Conservation (phyloP, 1,140 invertebrate genomes). For the Monochamus saltuarius region DNA sequence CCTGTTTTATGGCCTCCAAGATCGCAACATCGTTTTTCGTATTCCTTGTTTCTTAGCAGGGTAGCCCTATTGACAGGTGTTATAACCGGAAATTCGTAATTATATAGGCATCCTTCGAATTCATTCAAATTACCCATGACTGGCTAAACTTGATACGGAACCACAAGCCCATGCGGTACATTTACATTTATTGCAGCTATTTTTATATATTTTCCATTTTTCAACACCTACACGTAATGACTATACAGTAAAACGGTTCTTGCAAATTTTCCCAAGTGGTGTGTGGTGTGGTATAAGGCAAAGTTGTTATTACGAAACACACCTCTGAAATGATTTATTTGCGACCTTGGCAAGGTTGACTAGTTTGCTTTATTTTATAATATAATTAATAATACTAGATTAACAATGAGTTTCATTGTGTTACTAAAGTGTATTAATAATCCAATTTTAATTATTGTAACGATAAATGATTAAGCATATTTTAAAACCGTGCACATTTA, state of each 20-base stretch:
- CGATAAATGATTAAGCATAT: constrained; percentile 15
- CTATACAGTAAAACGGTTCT: not conserved
- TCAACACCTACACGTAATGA: not conserved
- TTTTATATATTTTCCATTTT: not conserved
- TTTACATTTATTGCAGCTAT: too few relatives aligned
- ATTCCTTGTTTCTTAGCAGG: too few relatives aligned
- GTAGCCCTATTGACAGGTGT: too few relatives aligned
- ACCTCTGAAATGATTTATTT: constrained; percentile 18
- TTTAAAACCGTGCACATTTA: not conserved
- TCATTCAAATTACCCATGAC: too few relatives aligned
- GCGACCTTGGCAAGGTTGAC: constrained; percentile 18
- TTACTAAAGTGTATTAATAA: constrained; percentile 10
- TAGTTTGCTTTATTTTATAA: constrained; percentile 8
- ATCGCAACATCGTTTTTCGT: too few relatives aligned
- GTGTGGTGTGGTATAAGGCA: constrained; percentile 11
- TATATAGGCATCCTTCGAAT: too few relatives aligned
- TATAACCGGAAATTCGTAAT: too few relatives aligned
- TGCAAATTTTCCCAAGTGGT: constrained; percentile 8
- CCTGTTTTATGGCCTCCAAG: too few relatives aligned
- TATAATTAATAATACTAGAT: not conserved
- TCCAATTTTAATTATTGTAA: constrained; percentile 9
- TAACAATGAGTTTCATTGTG: constrained; percentile 15
- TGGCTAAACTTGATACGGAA: too few relatives aligned
- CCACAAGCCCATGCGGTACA: too few relatives aligned
- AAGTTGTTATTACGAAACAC: constrained; percentile 10